Evolutionary conservation across 2,888 invertebrate species (phyloP).

Genomic region (Andrena bucephala): DNA sequence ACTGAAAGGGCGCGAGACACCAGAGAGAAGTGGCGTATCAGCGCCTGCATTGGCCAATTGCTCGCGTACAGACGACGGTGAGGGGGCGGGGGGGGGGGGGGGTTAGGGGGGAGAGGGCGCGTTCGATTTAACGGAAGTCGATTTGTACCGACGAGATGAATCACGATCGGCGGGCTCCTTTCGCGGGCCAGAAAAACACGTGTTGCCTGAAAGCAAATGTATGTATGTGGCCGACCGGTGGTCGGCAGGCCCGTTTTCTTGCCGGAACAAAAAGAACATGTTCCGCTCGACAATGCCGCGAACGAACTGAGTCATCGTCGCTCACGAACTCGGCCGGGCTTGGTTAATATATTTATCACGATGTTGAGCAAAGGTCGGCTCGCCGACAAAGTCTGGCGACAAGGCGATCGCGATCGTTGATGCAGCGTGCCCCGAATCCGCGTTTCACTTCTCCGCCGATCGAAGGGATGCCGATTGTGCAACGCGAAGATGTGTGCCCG

Average conservation of each 20-base stretch:
- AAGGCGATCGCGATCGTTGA: conserved; percentile 48
- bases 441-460: conserved; percentile 41
- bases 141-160: conserved; percentile 62
- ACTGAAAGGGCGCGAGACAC: conserved; percentile 17
- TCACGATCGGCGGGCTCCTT: conserved; percentile 58
- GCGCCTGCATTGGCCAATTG: conserved; percentile 44
- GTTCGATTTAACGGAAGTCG: conserved; percentile 62
- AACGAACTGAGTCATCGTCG: conserved; percentile 63
- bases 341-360: conserved; percentile 63
- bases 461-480: conserved; percentile 11
- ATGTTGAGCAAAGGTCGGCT: conserved; percentile 59
- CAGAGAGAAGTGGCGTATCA: conserved; percentile 15
- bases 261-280: conserved; percentile 18
- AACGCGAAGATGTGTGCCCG: background rate
- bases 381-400: conserved; percentile 57
- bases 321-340: conserved; percentile 54
- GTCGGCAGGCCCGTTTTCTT: conserved; percentile 42
- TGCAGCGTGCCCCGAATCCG: conserved; percentile 25
- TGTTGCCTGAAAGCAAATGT: conserved; percentile 61
- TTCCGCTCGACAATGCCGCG: conserved; percentile 39
- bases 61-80: background rate
- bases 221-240: conserved; percentile 50
- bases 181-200: conserved; percentile 53
- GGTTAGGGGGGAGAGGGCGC: conserved; percentile 9
- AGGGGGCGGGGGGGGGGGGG: too few species aligned